phyloP scores from a whole-genome alignment of 2,888 invertebrate genomes.

The Catocala nupta region DNA sequence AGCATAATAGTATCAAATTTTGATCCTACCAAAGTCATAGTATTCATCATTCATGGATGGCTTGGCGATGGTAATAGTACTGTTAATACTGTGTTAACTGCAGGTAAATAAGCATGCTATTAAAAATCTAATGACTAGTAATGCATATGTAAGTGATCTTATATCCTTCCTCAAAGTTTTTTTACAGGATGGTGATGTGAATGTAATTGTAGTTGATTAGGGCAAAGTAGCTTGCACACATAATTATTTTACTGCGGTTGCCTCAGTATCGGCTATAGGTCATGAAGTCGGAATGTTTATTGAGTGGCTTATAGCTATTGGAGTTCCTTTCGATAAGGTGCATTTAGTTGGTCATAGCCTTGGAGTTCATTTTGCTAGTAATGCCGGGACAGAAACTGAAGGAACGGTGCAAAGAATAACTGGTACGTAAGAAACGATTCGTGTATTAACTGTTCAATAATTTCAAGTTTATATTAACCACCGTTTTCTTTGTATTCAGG shows the following conservation, averaged over 20 bases:
- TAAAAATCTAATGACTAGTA: neutral
- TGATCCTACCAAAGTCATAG: slow-evolving; percentile 4
- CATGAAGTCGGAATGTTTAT: slow-evolving; percentile 18
- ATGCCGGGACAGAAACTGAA: slow-evolving; percentile 9
- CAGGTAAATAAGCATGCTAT: slow-evolving; percentile 7
- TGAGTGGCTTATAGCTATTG: slow-evolving; percentile 19
- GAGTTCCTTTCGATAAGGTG: slow-evolving; percentile 14
- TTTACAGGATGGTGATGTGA: slow-evolving; percentile 65
- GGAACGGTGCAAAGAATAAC: slow-evolving; percentile 20
- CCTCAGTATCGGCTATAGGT: slow-evolving; percentile 13
- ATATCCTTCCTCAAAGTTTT: slow-evolving; percentile 59
- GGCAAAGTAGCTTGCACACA: slow-evolving; percentile 55
- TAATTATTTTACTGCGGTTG: slow-evolving; percentile 4
- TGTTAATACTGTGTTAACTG: slow-evolving; percentile 16
- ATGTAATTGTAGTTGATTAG: slow-evolving; percentile 81
- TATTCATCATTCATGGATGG: slow-evolving; percentile 30
- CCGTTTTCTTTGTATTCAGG: slow-evolving; percentile 1
- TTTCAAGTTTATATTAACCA: too few relatives aligned
- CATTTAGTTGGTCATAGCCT: slow-evolving; percentile 29
- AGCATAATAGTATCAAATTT: slow-evolving; percentile 13
- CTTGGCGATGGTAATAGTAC: slow-evolving; percentile 4
- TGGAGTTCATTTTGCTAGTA: slow-evolving; percentile 24
- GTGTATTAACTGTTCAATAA: too few relatives aligned
- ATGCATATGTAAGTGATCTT: too few relatives aligned
- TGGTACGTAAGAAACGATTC: slow-evolving; percentile 22